Percentiles rank a stretch among this genome's conserved stretches.
Evolutionary conservation across 1,140 invertebrate genomes (phyloP).

Genomic region (Lycorma delicatula): DNA sequence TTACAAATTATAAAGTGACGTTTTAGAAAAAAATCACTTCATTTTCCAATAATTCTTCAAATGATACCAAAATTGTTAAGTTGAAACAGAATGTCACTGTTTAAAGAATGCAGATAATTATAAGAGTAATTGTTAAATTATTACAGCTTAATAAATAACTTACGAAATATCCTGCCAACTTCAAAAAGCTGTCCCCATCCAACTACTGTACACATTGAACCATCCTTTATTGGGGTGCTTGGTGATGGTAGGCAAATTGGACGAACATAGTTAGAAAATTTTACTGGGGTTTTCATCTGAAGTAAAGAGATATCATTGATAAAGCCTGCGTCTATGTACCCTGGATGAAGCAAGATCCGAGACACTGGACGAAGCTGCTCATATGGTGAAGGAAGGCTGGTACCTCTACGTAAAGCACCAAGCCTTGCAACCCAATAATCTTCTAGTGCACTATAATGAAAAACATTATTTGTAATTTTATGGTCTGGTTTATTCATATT

Average conservation of each 20-base stretch:
- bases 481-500: too few relatives aligned
- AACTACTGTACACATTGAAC: slow-evolving; percentile 62
- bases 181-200: slow-evolving; percentile 78
- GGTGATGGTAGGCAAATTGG: slow-evolving; percentile 59
- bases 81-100: too few relatives aligned
- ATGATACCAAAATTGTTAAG: too few relatives aligned
- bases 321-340: slow-evolving; percentile 66
- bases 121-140: too few relatives aligned
- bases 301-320: slow-evolving; percentile 72
- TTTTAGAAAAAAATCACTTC: too few relatives aligned
- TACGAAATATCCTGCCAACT: slow-evolving; percentile 69
- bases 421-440: slow-evolving; percentile 72
- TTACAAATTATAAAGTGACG: too few relatives aligned
- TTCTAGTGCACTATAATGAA: slow-evolving; percentile 50
- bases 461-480: slow-evolving; percentile 16
- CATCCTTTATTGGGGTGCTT: slow-evolving; percentile 46
- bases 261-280: slow-evolving; percentile 63
- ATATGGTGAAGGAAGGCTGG: slow-evolving; percentile 62
- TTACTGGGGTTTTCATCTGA: slow-evolving; percentile 49
- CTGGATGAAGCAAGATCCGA: slow-evolving; percentile 61
- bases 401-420: slow-evolving; percentile 60
- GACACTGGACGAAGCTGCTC: slow-evolving; percentile 54
- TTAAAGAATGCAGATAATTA: too few relatives aligned
- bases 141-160: too few relatives aligned
- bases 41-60: too few relatives aligned